Percentiles rank a stretch among this genome's conserved stretches.
phyloP scores from a whole-genome alignment of 2,888 invertebrate species.

The Ischnura elegans region DNA sequence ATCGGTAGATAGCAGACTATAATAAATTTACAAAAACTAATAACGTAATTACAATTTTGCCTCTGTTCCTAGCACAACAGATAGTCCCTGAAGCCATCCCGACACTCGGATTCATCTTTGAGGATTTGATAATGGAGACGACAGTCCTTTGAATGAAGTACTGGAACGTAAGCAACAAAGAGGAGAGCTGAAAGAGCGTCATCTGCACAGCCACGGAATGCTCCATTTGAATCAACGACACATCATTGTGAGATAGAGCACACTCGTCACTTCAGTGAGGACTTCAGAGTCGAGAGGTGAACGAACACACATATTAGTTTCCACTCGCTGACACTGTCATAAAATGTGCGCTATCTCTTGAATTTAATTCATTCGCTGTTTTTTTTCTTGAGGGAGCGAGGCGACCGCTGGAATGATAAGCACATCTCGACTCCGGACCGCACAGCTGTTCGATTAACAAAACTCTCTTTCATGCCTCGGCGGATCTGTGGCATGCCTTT shows the following conservation, averaged over 20 bases:
- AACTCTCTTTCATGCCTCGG: constrained; percentile 14
- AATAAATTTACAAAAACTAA: too few relatives aligned
- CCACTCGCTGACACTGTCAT: neutral
- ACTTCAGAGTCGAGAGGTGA: neutral
- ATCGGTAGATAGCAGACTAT: too few relatives aligned
- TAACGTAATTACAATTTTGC: too few relatives aligned
- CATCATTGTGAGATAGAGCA: neutral
- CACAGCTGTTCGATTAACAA: constrained; percentile 61
- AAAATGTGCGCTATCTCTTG: neutral
- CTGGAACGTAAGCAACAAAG: neutral
- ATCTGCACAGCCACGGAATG: neutral
- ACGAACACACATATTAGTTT: neutral
- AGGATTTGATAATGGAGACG: too few relatives aligned
- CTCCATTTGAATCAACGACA: neutral
- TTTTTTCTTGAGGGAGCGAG: neutral
- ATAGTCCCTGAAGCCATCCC: too few relatives aligned
- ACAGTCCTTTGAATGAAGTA: too few relatives aligned
- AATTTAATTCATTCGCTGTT: neutral
- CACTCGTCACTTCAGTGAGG: neutral
- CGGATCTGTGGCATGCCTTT: neutral
- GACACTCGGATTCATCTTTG: too few relatives aligned
- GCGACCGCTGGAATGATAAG: constrained; percentile 28
- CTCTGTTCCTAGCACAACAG: too few relatives aligned
- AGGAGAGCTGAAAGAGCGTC: neutral
- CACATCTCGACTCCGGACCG: neutral